phyloP scores from a whole-genome alignment of 2,888 invertebrate genomes.

The Priocnemis perturbator region DNA sequence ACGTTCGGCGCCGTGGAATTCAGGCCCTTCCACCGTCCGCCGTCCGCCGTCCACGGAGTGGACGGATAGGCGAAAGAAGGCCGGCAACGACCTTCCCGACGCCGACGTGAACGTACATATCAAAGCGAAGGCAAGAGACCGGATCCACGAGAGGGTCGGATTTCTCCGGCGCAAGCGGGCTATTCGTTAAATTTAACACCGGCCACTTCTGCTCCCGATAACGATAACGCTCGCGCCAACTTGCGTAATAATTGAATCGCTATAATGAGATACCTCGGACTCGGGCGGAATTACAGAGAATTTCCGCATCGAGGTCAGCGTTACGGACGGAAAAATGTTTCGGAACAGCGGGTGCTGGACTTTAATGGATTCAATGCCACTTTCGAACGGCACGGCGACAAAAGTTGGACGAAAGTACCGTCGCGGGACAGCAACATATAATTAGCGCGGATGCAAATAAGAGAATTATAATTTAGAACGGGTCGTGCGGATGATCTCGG shows the following conservation, averaged over 20 bases:
- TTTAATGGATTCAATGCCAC: no score
- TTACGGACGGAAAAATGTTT: no score
- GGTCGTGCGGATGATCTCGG: constrained; percentile 26
- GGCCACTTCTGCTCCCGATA: no score
- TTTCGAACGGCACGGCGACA: constrained; percentile 4
- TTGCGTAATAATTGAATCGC: no score
- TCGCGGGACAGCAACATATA: constrained; percentile 29
- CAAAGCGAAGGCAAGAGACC: constrained; percentile 10
- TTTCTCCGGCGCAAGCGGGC: no score
- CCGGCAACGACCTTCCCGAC: neutral
- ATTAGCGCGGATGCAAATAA: constrained; percentile 53
- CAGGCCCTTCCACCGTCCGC: neutral
- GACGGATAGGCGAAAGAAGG: constrained; percentile 12
- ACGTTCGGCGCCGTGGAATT: constrained; percentile 10
- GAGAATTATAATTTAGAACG: constrained; percentile 45
- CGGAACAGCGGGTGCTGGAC: no score
- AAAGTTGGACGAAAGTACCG: constrained; percentile 33
- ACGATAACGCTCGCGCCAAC: no score
- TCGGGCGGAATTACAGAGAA: no score
- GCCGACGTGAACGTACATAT: constrained; percentile 16
- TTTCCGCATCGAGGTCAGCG: no score
- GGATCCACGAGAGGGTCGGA: no score
- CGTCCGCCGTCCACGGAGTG: neutral
- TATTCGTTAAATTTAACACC: no score
- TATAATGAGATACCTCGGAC: no score